phyloP scores from a whole-genome alignment of 2,797 vertebrate species.

The Decapterus maruadsi region DNA sequence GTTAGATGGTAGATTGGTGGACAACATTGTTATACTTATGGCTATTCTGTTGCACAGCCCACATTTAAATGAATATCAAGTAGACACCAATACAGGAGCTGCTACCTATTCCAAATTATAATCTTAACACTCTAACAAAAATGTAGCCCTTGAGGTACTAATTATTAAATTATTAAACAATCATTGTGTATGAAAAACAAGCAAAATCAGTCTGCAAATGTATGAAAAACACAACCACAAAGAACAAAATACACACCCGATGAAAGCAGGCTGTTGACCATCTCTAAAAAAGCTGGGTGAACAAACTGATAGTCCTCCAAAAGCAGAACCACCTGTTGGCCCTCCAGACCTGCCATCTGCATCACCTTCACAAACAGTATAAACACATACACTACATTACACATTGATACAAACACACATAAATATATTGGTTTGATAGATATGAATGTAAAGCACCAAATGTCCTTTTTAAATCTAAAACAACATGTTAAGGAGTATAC shows the following conservation, averaged over 20 bases:
- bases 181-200: conserved; percentile 18
- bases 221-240: conserved; percentile 10
- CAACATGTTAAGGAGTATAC: neutral
- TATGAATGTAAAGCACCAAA: neutral
- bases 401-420: neutral
- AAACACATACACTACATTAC: neutral
- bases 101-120: neutral
- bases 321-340: conserved; percentile 93
- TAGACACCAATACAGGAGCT: neutral
- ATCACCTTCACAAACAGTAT: conserved; percentile 87
- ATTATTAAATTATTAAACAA: conserved; percentile 12
- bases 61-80: neutral
- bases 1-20: neutral
- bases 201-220: no score
- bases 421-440: neutral
- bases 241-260: conserved; percentile 85
- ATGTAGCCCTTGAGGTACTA: neutral
- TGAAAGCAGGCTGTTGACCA: conserved; percentile 97
- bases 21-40: neutral
- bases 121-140: neutral
- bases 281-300: conserved; percentile 93
- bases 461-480: conserved; percentile 17
- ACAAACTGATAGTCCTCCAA: conserved; percentile 97
- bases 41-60: neutral
- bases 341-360: conserved; percentile 93